Percentiles rank a stretch among this genome's conserved stretches.
phyloP scores from a whole-genome alignment of 2,888 invertebrate species.

The Caenorhabditis japonica region DNA sequence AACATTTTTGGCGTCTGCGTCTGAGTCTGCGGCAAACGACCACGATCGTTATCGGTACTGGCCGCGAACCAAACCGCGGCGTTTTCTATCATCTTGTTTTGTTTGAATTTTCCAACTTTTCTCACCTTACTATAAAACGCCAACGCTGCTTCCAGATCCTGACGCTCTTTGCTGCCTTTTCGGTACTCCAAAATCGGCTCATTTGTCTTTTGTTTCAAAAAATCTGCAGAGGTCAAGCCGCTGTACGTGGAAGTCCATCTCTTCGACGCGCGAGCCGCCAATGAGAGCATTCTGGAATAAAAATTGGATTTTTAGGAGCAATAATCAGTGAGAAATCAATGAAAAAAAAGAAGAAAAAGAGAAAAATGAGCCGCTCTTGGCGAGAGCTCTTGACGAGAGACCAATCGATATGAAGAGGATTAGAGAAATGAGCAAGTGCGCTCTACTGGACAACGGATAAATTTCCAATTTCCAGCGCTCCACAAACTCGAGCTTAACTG shows the following conservation, averaged over 20 bases:
- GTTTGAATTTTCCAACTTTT: too few species aligned
- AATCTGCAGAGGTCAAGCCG: slow-evolving; percentile 76
- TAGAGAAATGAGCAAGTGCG: slow-evolving; percentile 44
- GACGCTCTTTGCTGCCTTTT: slow-evolving; percentile 87
- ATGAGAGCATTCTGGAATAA: slow-evolving; percentile 36
- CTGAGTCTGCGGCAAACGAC: too few species aligned
- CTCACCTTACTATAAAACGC: slow-evolving; percentile 54
- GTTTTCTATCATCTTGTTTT: too few species aligned
- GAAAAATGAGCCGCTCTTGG: slow-evolving; percentile 32
- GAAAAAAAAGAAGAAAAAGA: not conserved
- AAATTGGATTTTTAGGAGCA: too few species aligned
- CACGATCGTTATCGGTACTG: too few species aligned
- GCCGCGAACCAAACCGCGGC: too few species aligned
- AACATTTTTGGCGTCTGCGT: not conserved
- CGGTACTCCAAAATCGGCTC: slow-evolving; percentile 83
- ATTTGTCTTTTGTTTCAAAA: slow-evolving; percentile 78
- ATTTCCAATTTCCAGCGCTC: too few species aligned
- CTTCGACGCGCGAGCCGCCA: slow-evolving; percentile 17
- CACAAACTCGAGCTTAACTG: too few species aligned
- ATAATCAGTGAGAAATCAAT: not conserved
- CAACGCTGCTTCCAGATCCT: slow-evolving; percentile 76
- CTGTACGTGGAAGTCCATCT: slow-evolving; percentile 59
- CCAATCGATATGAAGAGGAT: slow-evolving; percentile 19
- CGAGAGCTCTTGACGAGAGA: slow-evolving; percentile 1
- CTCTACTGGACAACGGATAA: slow-evolving; percentile 7